A percentile compares a stretch with the other conserved stretches of the same genome.
Evolutionary conservation across 2,888 invertebrate species (phyloP).

Genomic region (Chrysomela aeneicollis): DNA sequence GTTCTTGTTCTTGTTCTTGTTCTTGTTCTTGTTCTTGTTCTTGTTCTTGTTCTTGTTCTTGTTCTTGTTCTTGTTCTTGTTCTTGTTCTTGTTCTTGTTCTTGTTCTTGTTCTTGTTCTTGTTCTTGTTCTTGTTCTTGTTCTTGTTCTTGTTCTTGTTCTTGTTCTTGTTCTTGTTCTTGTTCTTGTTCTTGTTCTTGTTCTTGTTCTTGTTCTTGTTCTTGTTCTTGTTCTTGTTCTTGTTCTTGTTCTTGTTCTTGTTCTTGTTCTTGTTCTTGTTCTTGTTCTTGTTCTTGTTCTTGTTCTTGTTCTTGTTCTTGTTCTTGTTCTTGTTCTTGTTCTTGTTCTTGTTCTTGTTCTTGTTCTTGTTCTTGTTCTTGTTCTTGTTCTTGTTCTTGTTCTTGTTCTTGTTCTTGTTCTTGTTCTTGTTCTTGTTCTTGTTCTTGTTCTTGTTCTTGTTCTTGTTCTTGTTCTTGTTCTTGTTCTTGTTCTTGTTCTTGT

Average conservation of each 20-base stretch:
- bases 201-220: neutral
- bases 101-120: conserved; percentile 3
- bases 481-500: neutral
- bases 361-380: conserved; percentile 1
- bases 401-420: neutral
- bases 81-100: neutral
- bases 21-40: neutral
- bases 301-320: neutral
- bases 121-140: neutral
- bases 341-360: neutral
- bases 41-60: conserved; percentile 3
- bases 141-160: neutral
- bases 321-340: neutral
- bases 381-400: neutral
- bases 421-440: neutral
- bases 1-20: neutral
- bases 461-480: neutral
- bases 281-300: neutral
- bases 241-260: conserved; percentile 7
- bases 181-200: conserved; percentile 7
- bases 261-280: neutral
- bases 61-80: neutral
- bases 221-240: neutral
- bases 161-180: neutral
- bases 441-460: conserved; percentile 10